Conservation (phyloP, 2,797 vertebrate species). For the Trachurus trachurus region DNA sequence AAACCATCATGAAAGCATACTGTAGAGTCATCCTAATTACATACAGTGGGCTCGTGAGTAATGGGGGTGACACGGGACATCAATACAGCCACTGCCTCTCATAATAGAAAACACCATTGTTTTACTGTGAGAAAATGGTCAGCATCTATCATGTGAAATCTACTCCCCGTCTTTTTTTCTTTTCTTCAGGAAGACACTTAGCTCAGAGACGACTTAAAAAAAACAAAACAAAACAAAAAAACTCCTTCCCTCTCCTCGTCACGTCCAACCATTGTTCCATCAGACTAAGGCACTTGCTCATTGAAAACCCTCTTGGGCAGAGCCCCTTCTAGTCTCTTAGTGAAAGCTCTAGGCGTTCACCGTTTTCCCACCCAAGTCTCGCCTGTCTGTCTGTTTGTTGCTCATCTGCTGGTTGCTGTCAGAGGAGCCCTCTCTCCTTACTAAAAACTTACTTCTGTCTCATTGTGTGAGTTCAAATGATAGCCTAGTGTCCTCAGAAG, state of each 20-base stretch:
- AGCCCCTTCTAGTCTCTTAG: conserved; percentile 14
- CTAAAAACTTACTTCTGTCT: conserved; percentile 28
- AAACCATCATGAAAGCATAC: conserved; percentile 65
- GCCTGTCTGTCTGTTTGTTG: conserved; percentile 8
- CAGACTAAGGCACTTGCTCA: neutral
- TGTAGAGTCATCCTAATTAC: conserved; percentile 71
- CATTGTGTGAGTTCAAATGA: conserved; percentile 13
- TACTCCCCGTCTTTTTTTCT: neutral
- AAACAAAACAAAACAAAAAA: conserved; percentile 10
- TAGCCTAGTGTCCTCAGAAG: conserved; percentile 7
- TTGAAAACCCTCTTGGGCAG: conserved; percentile 25
- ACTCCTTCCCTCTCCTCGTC: conserved; percentile 29
- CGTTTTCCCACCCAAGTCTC: conserved; percentile 33
- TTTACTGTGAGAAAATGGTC: conserved; percentile 76
- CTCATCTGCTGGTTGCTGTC: conserved; percentile 21
- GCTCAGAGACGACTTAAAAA: conserved; percentile 22
- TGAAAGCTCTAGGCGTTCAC: conserved; percentile 28
- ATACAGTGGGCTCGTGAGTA: conserved; percentile 68
- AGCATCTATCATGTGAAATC: conserved; percentile 62
- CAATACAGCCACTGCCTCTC: conserved; percentile 71
- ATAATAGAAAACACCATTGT: conserved; percentile 78
- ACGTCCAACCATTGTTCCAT: conserved; percentile 57
- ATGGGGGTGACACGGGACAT: conserved; percentile 70
- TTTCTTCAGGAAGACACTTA: conserved; percentile 40
- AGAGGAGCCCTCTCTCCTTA: conserved; percentile 34